Base-by-base conservation (phyloP, 2,888 invertebrate genomes). In the Apotomis capreana region DNA sequence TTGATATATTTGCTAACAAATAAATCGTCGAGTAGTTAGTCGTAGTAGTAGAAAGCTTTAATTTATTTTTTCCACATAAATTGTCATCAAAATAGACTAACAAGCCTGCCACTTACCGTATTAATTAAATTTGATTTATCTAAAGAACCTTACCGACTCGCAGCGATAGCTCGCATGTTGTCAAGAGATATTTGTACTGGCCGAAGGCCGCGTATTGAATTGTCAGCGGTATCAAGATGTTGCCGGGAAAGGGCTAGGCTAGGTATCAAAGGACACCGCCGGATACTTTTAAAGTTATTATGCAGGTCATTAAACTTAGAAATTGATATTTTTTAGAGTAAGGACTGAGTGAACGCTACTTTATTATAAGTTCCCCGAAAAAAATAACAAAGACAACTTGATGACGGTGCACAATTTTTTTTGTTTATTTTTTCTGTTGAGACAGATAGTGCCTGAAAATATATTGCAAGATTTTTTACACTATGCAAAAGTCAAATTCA, bases 121-220 rank as follows among this genome's bases (percentile, higher is more conserved):
- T 64, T 57, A 65, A 57, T 59, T 67, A 58, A 70, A 64, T 64
- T 58, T 58, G 58, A 64, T 58, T 70, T 52, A 64, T 59, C 57
- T 59, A 46, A 64, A 65, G 54, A 37, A 54, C 61, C 8, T 74
- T 60, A 65, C 73, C 13, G 78, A 80, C 80, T 78, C 85, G 87
- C 85, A 86, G 83, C 81, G 79, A 74, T 74, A 74, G 80, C 83
- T 76, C 79, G 81, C 78, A 77, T 79, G 79, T 78, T 80, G 85
- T 85, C 84, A 83, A 79, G 80, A 81, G 81, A 86, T 86, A 88
- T 86, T 87, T 86, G 84, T 87, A 86, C 85, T 84, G 80, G 87
- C 86, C 86, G 75, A 80, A 82, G 79, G 82, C 78, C 78, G 75
- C 54, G 85, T 87, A 90, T 90, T 87, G 88, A 90, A 89, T 89